Conservation (phyloP, 2,888 invertebrate species). For the Cephonodes hylas region DNA sequence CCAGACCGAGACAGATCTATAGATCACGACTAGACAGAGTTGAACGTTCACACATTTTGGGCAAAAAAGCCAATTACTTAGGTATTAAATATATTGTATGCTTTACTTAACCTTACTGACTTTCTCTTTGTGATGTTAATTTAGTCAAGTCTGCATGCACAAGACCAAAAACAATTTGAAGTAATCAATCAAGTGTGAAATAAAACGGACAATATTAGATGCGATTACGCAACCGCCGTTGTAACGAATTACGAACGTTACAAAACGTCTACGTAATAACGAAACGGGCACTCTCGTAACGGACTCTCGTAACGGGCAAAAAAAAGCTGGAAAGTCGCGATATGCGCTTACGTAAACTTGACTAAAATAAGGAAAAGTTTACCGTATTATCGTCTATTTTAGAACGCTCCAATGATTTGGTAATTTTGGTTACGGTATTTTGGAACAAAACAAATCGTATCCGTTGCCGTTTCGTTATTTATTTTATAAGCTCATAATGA, state of each 20-base stretch:
- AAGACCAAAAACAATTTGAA: constrained; percentile 21
- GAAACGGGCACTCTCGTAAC: constrained; percentile 27
- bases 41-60: too few relatives aligned
- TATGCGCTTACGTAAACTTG: constrained; percentile 32
- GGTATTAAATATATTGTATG: background rate
- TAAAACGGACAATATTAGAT: constrained; percentile 59
- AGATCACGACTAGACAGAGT: too few relatives aligned
- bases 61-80: too few relatives aligned
- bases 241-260: constrained; percentile 44
- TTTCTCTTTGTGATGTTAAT: constrained; percentile 10
- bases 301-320: constrained; percentile 43
- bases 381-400: background rate
- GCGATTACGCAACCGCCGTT: constrained; percentile 48
- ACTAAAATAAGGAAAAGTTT: constrained; percentile 14
- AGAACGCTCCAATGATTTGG: background rate
- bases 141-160: background rate
- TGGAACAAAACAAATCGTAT: background rate
- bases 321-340: constrained; percentile 37
- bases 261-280: constrained; percentile 39
- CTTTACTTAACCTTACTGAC: background rate
- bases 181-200: constrained; percentile 61
- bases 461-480: background rate
- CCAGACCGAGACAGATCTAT: too few relatives aligned
- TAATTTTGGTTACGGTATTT: background rate
- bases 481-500: background rate